phyloP scores from a whole-genome alignment of 2,888 invertebrate genomes.

The Parasteatoda lunata region DNA sequence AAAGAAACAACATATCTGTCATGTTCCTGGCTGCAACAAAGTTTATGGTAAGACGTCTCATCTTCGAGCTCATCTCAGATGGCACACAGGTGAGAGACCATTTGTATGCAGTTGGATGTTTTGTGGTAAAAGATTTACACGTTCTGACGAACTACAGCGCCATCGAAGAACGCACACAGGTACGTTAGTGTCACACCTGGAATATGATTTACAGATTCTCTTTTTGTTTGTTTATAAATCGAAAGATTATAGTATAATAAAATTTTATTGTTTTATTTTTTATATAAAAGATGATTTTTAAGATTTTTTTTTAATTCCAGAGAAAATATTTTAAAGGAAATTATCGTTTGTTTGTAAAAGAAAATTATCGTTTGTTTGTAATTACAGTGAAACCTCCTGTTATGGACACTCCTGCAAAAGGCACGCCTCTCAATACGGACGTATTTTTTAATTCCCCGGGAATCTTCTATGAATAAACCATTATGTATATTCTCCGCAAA shows the following conservation, averaged over 20 bases:
- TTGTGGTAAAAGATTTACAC: slow-evolving; percentile 96
- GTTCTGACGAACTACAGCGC: slow-evolving; percentile 96
- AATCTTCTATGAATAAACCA: no score
- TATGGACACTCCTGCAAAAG: no score
- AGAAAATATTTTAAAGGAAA: no score
- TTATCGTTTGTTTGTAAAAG: no score
- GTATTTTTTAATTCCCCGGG: no score
- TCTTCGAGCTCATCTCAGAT: slow-evolving; percentile 96
- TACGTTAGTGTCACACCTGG: slow-evolving; percentile 5
- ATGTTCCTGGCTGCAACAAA: slow-evolving; percentile 91
- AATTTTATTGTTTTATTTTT: not conserved
- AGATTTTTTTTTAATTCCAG: no score
- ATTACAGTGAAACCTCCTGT: no score
- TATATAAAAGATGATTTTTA: no score
- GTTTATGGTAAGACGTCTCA: slow-evolving; percentile 99
- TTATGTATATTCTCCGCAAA: no score
- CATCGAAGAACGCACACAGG: slow-evolving; percentile 95
- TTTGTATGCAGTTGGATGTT: slow-evolving; percentile 98
- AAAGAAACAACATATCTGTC: slow-evolving; percentile 85
- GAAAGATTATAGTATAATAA: not conserved
- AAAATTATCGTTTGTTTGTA: no score
- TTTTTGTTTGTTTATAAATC: not conserved
- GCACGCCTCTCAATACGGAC: no score
- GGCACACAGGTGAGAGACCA: slow-evolving; percentile 98
- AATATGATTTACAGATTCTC: not conserved